Percentiles rank a stretch among this genome's conserved stretches.
phyloP scores from a whole-genome alignment of 2,113 vertebrate species.

The Aldabrachelys gigantea region DNA sequence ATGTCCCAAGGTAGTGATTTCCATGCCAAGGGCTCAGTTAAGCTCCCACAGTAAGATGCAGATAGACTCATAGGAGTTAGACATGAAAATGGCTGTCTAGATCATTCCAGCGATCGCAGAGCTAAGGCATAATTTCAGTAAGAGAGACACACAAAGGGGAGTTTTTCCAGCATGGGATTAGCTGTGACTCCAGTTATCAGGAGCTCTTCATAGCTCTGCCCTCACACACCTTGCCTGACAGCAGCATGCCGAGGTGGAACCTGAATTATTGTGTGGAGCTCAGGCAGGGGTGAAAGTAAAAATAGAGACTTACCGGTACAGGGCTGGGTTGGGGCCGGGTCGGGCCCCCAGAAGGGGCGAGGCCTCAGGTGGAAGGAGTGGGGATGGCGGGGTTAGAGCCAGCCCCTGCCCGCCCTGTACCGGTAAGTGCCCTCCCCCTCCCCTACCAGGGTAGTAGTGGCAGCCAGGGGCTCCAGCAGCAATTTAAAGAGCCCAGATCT shows the following conservation, averaged over 20 bases:
- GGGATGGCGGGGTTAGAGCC: too few species aligned
- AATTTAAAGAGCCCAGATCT: too few species aligned
- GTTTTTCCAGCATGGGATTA: neutral
- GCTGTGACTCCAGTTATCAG: neutral
- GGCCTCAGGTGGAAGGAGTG: too few species aligned
- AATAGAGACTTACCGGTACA: too few species aligned
- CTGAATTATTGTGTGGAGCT: neutral
- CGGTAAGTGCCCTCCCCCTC: too few species aligned
- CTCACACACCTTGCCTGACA: neutral
- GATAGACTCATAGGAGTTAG: neutral
- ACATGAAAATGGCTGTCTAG: neutral
- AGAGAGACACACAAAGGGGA: neutral
- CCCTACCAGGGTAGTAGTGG: too few species aligned
- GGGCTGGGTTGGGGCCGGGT: too few species aligned
- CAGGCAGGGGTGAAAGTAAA: neutral
- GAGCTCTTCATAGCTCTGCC: neutral
- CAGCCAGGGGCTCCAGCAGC: too few species aligned
- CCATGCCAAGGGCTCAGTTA: neutral
- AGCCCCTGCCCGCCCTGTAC: too few species aligned
- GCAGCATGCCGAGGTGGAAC: neutral
- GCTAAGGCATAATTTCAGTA: neutral
- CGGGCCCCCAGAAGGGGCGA: too few species aligned
- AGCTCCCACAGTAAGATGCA: neutral
- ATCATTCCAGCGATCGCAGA: neutral
- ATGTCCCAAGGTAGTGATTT: neutral